These are phyloP conservation scores for Maniola hyperantus DNA, from an alignment of 2,888 invertebrate genomes.

Conservation along the genomic window DNA sequence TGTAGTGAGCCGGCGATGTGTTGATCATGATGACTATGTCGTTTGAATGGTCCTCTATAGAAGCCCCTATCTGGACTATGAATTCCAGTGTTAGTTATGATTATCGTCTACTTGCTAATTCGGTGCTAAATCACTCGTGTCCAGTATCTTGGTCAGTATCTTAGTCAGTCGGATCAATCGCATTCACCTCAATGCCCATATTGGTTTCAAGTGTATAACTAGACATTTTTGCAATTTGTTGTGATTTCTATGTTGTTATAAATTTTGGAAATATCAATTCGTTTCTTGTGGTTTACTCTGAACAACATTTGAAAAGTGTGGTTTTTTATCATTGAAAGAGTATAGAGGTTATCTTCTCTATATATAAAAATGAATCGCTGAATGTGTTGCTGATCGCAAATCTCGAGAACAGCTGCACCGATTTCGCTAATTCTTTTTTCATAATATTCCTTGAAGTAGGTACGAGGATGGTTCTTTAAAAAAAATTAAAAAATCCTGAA, in stretches of 20 bases:
- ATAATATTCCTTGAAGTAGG: too few relatives aligned
- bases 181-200: conserved; percentile 14
- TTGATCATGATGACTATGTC: too few relatives aligned
- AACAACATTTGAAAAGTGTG: neutral
- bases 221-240: neutral
- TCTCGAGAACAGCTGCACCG: too few relatives aligned
- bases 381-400: too few relatives aligned
- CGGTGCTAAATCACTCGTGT: conserved; percentile 16
- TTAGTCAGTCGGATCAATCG: conserved; percentile 18
- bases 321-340: neutral
- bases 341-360: neutral
- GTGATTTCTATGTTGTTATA: neutral
- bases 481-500: too few relatives aligned
- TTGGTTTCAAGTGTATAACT: conserved; percentile 2
- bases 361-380: too few relatives aligned
- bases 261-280: neutral
- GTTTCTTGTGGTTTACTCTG: neutral
- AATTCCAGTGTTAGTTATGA: neutral
- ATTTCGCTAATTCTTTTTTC: too few relatives aligned
- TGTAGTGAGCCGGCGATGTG: too few relatives aligned
- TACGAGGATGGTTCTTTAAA: too few relatives aligned
- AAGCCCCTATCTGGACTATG: too few relatives aligned
- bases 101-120: conserved; percentile 29
- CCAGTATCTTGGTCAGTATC: conserved; percentile 22
- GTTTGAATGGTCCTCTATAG: too few relatives aligned